Evolutionary conservation across 2,797 vertebrate species (phyloP).

Genomic region (Morelia viridis): DNA sequence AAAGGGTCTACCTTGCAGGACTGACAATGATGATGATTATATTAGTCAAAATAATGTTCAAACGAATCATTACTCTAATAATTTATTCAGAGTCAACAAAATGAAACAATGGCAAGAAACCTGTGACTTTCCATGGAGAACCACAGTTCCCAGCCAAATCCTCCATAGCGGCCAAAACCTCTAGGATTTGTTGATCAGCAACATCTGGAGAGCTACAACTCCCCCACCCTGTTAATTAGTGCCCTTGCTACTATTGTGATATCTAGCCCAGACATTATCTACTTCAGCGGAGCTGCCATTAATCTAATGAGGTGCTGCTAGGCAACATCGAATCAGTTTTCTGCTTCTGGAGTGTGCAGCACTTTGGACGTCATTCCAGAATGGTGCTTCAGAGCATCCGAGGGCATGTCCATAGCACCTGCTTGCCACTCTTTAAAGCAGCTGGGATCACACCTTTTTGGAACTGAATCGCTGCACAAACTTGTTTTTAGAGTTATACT

Average conservation of each 20-base stretch:
- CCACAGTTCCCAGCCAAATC: background rate
- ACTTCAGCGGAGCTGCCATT: background rate
- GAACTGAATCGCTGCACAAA: no score
- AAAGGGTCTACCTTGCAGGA: background rate
- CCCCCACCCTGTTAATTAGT: background rate
- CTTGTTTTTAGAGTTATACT: no score
- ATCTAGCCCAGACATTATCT: background rate
- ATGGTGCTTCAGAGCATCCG: background rate
- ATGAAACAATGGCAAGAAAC: background rate
- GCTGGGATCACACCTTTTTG: no score
- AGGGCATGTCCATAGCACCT: no score
- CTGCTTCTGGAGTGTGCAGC: background rate
- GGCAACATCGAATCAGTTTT: background rate
- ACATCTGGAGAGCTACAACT: background rate
- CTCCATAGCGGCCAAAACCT: background rate
- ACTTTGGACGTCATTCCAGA: background rate
- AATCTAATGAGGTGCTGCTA: background rate
- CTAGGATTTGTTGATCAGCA: no score
- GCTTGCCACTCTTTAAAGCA: no score
- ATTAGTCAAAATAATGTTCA: background rate
- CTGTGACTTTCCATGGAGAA: background rate
- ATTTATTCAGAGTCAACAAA: background rate
- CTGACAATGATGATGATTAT: background rate
- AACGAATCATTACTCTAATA: background rate
- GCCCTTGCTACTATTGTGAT: background rate